Conservation (phyloP, 2,888 invertebrate species). For the Diplolepis rosae region DNA sequence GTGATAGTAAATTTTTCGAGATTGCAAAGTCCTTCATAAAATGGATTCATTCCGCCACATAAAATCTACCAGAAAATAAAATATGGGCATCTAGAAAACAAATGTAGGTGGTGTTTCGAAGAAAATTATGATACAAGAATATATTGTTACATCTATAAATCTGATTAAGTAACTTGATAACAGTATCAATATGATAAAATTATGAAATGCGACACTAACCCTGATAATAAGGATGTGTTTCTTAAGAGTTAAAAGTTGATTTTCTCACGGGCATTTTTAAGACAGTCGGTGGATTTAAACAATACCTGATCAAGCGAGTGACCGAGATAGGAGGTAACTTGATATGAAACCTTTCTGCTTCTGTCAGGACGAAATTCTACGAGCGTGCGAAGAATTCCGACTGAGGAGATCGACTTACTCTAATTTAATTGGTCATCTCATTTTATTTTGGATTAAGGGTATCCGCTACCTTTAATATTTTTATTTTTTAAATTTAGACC, state of each 20-base stretch:
- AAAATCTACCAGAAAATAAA: no score
- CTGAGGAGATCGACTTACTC: slow-evolving; percentile 10
- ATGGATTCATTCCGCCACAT: not conserved
- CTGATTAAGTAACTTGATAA: no score
- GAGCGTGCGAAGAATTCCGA: slow-evolving; percentile 32
- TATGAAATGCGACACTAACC: no score
- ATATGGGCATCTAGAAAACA: no score
- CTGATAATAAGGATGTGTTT: not conserved
- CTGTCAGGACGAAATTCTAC: slow-evolving; percentile 26
- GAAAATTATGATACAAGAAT: no score
- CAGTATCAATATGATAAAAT: no score
- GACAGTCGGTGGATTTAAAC: slow-evolving; percentile 21
- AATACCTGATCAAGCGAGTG: slow-evolving; percentile 26
- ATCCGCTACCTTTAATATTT: no score
- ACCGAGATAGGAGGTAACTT: slow-evolving; percentile 19
- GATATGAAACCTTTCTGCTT: slow-evolving; percentile 31
- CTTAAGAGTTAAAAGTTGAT: not conserved
- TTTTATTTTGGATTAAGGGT: not conserved
- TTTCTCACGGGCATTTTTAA: slow-evolving; percentile 27
- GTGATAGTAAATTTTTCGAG: not conserved
- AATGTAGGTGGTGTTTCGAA: no score
- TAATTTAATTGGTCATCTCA: not conserved
- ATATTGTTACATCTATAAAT: no score
- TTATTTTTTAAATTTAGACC: no score
- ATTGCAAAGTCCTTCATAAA: not conserved